Evolutionary conservation across 2,888 invertebrate species (phyloP).

Genomic region (Stictocephala bisonia): DNA sequence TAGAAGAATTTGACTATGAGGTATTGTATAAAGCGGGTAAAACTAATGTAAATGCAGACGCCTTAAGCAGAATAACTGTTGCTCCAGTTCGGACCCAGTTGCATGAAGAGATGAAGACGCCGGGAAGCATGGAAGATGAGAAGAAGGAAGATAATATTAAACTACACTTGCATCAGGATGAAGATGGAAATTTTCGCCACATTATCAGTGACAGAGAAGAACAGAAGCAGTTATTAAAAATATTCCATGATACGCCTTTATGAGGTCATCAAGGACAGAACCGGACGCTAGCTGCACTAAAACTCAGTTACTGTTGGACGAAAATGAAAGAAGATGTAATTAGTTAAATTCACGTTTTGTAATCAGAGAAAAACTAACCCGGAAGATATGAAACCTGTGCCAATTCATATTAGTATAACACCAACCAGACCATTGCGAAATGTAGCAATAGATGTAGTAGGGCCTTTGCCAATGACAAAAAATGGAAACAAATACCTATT

Average conservation of each 20-base stretch:
- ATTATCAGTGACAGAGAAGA: no score
- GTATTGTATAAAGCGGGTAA: background rate
- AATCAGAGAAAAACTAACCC: background rate
- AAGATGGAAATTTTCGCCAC: no score
- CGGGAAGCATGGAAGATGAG: no score
- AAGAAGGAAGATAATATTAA: no score
- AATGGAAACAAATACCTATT: background rate
- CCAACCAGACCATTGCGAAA: no score
- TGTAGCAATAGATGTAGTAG: background rate
- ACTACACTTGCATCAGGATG: no score
- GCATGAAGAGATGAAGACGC: no score
- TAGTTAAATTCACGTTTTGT: background rate
- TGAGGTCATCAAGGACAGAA: conserved; percentile 1
- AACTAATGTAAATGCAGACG: background rate
- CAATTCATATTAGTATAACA: background rate
- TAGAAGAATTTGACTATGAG: background rate
- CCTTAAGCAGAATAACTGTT: background rate
- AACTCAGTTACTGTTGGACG: background rate
- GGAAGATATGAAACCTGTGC: background rate
- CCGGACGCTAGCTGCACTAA: background rate
- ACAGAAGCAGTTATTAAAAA: background rate
- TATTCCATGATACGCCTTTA: background rate
- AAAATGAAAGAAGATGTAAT: background rate
- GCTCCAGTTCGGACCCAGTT: no score
- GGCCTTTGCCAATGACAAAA: background rate